Base-by-base conservation (phyloP, 2,797 vertebrate genomes). In the Sebastes itinus region DNA sequence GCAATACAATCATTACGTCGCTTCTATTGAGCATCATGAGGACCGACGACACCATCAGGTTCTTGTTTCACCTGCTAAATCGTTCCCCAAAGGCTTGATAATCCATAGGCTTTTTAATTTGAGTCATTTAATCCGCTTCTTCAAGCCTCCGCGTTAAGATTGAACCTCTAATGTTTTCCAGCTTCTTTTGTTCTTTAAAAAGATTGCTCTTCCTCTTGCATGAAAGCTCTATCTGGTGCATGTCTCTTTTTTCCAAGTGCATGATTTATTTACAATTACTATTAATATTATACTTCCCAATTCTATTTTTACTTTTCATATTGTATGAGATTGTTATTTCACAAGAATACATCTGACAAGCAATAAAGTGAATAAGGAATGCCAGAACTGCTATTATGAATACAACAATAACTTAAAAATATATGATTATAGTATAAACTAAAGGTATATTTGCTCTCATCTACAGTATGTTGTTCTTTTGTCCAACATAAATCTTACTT, bases 1-100 rank as follows among this genome's bases (percentile, higher is more conserved):
- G 78, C 92, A 94, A 33, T 95, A 95, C 77, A 92, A 94, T 1
- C 88, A 94, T 30, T 95, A 93, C 82, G 85, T 95, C 1, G 84
- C 94, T 38, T 87, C 93, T 76, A 92, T 94, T 4, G 92, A 94
- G 70, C 78, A 95, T 66, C 80, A 93, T 9, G 92, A 95, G 76
- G 87, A 87, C 33, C 75, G 87, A 5, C 87, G 77, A 10, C 80
- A 85, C 69, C 64, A 90, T 61, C 85, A 94, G 87, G 95, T 94
- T 68, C 55, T 63, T 83, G 27, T 77, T 49, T 55, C 10, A 52
- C 13, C 42, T 61, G 20, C n/a, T 71, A 60, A 62, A 55, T 56
- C 6, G 1, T 60, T 1, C 23, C 13, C 7, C 7, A 12, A 54
- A 62, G 20, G 54, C 23, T 65, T 0, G 2, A 64, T 46, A 4